Evolutionary conservation across 2,797 vertebrate genomes (phyloP).

Genomic region (Falco biarmicus): DNA sequence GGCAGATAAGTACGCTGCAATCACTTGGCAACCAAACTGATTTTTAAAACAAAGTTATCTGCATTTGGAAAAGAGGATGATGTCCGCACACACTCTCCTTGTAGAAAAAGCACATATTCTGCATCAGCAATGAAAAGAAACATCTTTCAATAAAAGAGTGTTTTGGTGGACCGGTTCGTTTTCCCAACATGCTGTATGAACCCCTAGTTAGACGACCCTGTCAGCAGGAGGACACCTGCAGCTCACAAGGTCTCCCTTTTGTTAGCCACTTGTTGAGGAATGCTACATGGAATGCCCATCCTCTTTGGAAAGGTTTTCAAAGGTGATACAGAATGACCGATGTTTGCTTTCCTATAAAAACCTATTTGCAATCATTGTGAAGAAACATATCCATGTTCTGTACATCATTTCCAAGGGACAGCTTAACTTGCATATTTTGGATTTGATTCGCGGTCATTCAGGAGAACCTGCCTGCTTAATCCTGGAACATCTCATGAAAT

Average conservation of each 20-base stretch:
- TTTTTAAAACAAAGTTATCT: not conserved
- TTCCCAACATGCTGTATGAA: not conserved
- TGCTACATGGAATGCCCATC: not conserved
- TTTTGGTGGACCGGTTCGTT: not conserved
- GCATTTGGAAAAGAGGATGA: not conserved
- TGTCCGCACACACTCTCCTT: not conserved
- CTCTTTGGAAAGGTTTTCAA: not conserved
- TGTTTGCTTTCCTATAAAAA: not conserved
- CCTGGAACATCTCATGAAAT: not conserved
- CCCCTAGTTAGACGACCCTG: not conserved
- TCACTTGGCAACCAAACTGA: not conserved
- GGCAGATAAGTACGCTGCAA: not conserved
- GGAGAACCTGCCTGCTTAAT: not conserved
- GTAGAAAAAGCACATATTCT: not conserved
- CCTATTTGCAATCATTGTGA: not conserved
- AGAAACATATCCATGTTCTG: not conserved
- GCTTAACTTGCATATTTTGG: not conserved
- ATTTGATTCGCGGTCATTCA: not conserved
- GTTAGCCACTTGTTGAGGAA: not conserved
- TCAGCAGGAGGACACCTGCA: conserved; percentile 14
- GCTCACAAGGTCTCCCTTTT: conserved; percentile 37
- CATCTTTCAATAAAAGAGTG: not conserved
- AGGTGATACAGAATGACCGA: not conserved
- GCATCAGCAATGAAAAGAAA: not conserved
- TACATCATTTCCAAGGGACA: not conserved